phyloP scores from a whole-genome alignment of 2,888 invertebrate genomes.

The Sminthurinus aureus region DNA sequence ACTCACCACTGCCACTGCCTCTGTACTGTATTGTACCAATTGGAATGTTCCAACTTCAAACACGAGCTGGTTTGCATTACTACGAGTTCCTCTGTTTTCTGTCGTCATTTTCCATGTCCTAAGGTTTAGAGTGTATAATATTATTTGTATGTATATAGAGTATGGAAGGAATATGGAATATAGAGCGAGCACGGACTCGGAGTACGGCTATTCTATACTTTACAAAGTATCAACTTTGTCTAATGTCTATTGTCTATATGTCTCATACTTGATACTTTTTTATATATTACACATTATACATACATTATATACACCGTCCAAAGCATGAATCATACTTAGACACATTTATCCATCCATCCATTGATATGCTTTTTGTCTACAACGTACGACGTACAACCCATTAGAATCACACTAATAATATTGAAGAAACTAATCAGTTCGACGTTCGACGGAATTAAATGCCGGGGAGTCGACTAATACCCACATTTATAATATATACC shows the following conservation, averaged over 20 bases:
- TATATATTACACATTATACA: neutral
- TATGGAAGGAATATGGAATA: too few species aligned
- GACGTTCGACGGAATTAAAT: neutral
- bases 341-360: neutral
- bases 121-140: too few species aligned
- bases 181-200: too few species aligned
- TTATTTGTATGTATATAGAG: too few species aligned
- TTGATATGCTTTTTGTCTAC: neutral
- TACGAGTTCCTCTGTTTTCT: conserved; percentile 31
- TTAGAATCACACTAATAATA: neutral
- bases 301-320: neutral
- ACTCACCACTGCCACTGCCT: neutral
- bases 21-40: too few species aligned
- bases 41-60: conserved; percentile 1
- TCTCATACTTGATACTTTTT: neutral
- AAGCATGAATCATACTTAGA: conserved; percentile 1
- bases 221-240: neutral
- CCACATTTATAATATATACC: neutral
- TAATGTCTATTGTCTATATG: too few species aligned
- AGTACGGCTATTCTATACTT: neutral
- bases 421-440: neutral
- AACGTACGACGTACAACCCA: neutral
- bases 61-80: conserved; percentile 25
- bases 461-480: neutral
- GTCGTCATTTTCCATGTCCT: neutral